These are phyloP conservation scores for Tinea semifulvella DNA, from an alignment of 2,888 invertebrate species.

Conservation along the genomic window DNA sequence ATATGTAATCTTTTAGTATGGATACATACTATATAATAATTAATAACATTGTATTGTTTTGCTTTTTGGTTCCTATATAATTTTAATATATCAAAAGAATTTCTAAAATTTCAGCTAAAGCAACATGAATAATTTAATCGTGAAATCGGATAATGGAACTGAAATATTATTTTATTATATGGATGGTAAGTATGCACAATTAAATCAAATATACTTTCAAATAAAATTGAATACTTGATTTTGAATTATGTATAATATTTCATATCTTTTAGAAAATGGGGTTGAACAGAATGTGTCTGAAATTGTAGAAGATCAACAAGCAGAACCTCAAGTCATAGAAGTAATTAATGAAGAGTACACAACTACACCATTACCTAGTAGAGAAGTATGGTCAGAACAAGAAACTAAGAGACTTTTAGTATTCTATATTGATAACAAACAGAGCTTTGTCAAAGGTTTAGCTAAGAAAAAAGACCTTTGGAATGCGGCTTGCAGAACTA, in stretches of 20 bases:
- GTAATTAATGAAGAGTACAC: background rate
- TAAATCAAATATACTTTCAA: background rate
- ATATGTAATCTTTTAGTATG: too few species aligned
- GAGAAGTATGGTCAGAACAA: conserved; percentile 38
- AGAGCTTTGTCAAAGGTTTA: conserved; percentile 36
- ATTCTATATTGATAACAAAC: conserved; percentile 52
- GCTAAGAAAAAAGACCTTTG: conserved; percentile 44
- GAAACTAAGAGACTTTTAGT: conserved; percentile 41
- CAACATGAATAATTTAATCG: background rate
- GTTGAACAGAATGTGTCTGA: conserved; percentile 3
- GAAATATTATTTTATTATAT: conserved; percentile 5
- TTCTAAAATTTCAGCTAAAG: too few species aligned
- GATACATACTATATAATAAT: too few species aligned
- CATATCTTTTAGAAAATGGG: conserved; percentile 10
- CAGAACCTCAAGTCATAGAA: background rate
- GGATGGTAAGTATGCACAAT: conserved; percentile 2
- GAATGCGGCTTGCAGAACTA: conserved; percentile 51
- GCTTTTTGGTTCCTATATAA: too few species aligned
- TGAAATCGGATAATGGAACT: background rate
- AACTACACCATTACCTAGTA: conserved; percentile 13
- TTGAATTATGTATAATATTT: too few species aligned
- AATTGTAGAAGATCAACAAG: background rate
- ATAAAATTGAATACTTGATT: background rate
- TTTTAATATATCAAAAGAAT: too few species aligned
- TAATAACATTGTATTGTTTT: too few species aligned